Evolutionary conservation across 2,888 invertebrate genomes (phyloP), one percentile per base, ranked within the genome.

Genomic region (Parnassius orleans): DNA sequence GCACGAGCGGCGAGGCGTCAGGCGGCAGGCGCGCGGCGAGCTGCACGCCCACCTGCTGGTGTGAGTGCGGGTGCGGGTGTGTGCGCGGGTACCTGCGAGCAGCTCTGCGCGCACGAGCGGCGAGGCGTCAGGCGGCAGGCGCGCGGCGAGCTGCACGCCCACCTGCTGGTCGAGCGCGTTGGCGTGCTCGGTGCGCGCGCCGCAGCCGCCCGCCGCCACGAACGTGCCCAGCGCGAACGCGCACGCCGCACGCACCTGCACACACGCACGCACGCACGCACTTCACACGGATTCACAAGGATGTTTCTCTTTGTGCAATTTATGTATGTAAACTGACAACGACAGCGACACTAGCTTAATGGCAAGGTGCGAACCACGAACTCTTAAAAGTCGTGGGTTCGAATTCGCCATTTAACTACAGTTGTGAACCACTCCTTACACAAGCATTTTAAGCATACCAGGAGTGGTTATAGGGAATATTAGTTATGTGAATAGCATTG

Each of bases 151-250:
- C 61, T 95, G 96, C 91, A 97, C 96, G 67, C 96, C 98, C 69
- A 99, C 96, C 73, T 96, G 95, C 78, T 98, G 97, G 91, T 98
- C 98, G 65, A 98, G 96, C 79, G 96, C 96, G 85, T 97, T 97
- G 52, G 98, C 98, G 87, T 99, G 98, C 79, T 98, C 98, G 57
- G 96, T 95, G 72, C 98, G 94, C 79, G 96, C 95, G 66, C 70
- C 70, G 51, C 95, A 95, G 14, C 95, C 95, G 56, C 95, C 95
- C 46, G 96, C 96, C 81, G 96, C 96, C 74, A 98, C 95, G 87
- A 98, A 98, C 24, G 98, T 96, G 67, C 99, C 99, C 66, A 99
- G 92, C 12, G 99, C 99, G 90, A 95, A 98, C 7, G 98, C 98
- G 53, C 97, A 96, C 1, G 98, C 97, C 11, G 98, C 98, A 64